Conservation (phyloP, 2,113 vertebrate genomes). For the Urocitellus parryii region DNA sequence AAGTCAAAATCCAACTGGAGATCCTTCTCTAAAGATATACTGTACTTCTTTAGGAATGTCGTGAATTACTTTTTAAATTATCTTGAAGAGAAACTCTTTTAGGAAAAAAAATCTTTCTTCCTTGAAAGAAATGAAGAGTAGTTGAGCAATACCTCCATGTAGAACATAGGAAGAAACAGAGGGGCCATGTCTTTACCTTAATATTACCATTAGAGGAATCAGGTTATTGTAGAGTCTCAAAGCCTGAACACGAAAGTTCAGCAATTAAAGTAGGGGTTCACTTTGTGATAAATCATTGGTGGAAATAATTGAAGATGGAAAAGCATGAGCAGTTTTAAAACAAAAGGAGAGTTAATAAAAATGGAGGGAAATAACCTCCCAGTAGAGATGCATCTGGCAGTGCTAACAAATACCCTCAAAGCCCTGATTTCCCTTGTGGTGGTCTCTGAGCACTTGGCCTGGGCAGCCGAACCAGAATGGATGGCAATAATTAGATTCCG, state of each 20-base stretch:
- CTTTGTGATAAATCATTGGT: neutral
- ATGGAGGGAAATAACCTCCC: conserved; percentile 56
- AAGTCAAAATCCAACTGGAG: neutral
- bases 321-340: conserved; percentile 80
- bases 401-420: conserved; percentile 84
- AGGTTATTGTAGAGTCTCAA: neutral
- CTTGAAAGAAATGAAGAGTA: neutral
- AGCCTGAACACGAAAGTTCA: neutral
- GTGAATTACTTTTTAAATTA: conserved; percentile 10
- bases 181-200: neutral
- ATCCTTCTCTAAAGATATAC: neutral
- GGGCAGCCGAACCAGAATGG: conserved; percentile 79
- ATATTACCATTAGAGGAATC: neutral
- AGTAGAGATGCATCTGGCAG: conserved; percentile 70
- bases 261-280: neutral
- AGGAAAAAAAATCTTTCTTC: neutral
- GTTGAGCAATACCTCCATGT: neutral
- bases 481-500: conserved; percentile 87
- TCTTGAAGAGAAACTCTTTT: conserved; percentile 5
- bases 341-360: conserved; percentile 84
- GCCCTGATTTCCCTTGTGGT: conserved; percentile 84
- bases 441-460: conserved; percentile 70
- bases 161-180: neutral
- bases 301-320: conserved; percentile 60
- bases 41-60: neutral